These are phyloP conservation scores for Ceyx cyanopectus DNA, from an alignment of 2,113 vertebrate species.

Conservation along the genomic window DNA sequence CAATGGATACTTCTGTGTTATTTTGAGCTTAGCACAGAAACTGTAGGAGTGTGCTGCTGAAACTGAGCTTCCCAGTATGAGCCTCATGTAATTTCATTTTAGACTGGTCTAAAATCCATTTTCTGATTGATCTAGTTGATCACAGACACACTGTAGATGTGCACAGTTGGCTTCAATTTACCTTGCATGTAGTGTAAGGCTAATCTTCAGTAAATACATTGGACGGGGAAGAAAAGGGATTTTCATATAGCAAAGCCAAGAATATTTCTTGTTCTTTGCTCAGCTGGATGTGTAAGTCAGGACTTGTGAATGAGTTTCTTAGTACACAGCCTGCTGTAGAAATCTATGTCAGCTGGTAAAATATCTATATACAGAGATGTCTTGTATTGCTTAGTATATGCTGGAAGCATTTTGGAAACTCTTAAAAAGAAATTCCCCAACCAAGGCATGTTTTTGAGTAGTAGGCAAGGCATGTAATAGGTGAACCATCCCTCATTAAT, in stretches of 20 bases:
- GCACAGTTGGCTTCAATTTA: not conserved
- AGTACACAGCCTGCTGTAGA: too few relatives aligned
- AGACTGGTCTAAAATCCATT: not conserved
- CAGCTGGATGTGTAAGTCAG: not conserved
- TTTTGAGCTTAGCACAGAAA: not conserved
- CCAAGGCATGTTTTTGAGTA: not conserved
- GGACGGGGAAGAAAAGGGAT: not conserved
- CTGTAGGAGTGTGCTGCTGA: not conserved
- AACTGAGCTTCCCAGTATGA: not conserved
- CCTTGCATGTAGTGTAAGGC: not conserved
- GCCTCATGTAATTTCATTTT: not conserved
- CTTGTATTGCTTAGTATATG: not conserved
- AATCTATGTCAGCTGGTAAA: not conserved
- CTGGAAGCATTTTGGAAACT: not conserved
- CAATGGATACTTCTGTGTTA: not conserved
- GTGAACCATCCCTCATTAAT: not conserved
- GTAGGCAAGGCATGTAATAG: not conserved
- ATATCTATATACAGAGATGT: not conserved
- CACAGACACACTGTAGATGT: not conserved
- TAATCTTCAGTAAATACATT: not conserved
- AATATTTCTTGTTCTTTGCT: not conserved
- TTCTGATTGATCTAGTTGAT: conserved; percentile 17
- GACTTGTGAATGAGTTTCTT: not conserved
- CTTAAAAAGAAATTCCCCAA: not conserved
- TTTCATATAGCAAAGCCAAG: not conserved